Evolutionary conservation across 2,797 vertebrate genomes (phyloP).

Genomic region (Crax fasciolata): DNA sequence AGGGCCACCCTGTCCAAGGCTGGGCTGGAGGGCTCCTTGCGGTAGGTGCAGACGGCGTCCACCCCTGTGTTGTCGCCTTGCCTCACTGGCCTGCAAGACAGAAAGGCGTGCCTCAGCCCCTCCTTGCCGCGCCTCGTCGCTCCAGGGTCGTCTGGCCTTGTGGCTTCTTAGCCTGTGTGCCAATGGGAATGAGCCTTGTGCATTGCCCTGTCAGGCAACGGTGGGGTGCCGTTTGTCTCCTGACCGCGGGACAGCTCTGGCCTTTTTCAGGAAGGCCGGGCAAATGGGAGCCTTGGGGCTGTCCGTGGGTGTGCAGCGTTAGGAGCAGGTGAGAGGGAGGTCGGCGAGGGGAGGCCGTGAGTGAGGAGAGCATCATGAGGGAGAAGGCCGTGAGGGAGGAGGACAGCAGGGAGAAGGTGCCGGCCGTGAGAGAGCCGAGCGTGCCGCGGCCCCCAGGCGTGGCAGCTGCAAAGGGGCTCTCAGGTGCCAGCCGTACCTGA

Average conservation of each 20-base stretch:
- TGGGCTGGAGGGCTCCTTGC: background rate
- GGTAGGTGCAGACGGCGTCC: conserved; percentile 71
- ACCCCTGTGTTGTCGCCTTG: conserved; percentile 52
- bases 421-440: rapidly evolving
- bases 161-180: too few species aligned
- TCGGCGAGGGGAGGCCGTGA: too few species aligned
- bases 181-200: too few species aligned
- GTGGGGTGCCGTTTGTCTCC: background rate
- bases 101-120: rapidly evolving
- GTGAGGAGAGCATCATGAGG: background rate
- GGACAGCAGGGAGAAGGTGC: too few species aligned
- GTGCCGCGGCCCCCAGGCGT: rapidly evolving
- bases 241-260: rapidly evolving
- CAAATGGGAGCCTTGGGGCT: rapidly evolving
- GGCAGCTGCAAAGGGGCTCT: rapidly evolving
- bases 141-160: background rate
- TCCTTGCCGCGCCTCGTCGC: rapidly evolving
- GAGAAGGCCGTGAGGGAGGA: background rate
- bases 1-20: conserved; percentile 55
- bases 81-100: conserved; percentile 52
- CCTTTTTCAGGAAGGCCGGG: rapidly evolving
- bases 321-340: background rate
- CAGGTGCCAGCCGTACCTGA: conserved; percentile 1
- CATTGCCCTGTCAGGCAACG: too few species aligned
- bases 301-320: rapidly evolving